Conservation (phyloP, 2,888 invertebrate species). For the Nemurella pictetii region DNA sequence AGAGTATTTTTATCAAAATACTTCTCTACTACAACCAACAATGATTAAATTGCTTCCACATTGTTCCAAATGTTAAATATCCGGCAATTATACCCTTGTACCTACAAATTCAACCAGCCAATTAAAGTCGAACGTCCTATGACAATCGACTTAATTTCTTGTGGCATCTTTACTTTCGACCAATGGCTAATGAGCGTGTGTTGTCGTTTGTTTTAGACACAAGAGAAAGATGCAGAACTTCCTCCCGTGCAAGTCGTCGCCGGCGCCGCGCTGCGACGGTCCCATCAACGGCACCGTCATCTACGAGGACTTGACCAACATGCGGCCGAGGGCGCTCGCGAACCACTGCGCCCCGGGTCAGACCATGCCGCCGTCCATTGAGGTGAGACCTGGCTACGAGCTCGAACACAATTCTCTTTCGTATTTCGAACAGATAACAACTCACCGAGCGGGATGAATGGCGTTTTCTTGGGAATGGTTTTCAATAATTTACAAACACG, state of each 20-base stretch:
- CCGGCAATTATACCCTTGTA: background rate
- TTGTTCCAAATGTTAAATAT: background rate
- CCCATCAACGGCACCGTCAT: conserved; percentile 63
- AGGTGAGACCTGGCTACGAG: conserved; percentile 51
- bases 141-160: background rate
- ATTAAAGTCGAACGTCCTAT: background rate
- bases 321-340: conserved; percentile 57
- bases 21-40: background rate
- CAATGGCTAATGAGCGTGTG: conserved; percentile 31
- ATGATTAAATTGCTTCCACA: background rate
- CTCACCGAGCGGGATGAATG: no score
- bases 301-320: conserved; percentile 79
- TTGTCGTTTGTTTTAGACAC: conserved; percentile 67
- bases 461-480: no score
- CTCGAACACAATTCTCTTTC: no score
- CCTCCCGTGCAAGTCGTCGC: conserved; percentile 79
- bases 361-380: conserved; percentile 52
- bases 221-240: conserved; percentile 85
- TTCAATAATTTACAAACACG: no score
- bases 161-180: background rate
- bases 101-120: background rate
- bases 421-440: no score
- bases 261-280: conserved; percentile 54
- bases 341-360: conserved; percentile 45
- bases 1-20: background rate